Conservation (phyloP, 2,888 invertebrate species). For the Pterostichus madidus region DNA sequence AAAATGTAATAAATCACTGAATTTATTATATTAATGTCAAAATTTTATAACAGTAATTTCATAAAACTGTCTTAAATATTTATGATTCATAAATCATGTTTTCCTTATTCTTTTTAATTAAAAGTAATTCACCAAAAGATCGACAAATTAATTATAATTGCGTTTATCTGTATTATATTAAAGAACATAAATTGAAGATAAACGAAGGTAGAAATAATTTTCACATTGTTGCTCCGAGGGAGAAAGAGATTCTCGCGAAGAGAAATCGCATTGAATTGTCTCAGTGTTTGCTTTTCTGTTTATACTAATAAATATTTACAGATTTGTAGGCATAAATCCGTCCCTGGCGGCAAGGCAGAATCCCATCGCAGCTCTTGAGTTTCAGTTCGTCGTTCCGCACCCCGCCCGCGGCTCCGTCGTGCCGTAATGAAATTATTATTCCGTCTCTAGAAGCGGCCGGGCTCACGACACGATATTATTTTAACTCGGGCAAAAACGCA, state of each 20-base stretch:
- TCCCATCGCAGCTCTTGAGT: constrained; percentile 64
- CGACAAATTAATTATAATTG: constrained; percentile 27
- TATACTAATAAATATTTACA: constrained; percentile 66
- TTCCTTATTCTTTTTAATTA: constrained; percentile 3
- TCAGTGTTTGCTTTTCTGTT: constrained; percentile 47
- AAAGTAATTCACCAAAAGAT: not conserved
- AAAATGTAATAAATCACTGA: constrained; percentile 8
- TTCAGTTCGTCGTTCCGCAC: constrained; percentile 34
- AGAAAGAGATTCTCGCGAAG: constrained; percentile 20
- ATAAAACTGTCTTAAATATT: not conserved
- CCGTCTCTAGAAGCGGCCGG: constrained; percentile 56
- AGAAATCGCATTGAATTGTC: constrained; percentile 48
- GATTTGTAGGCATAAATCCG: constrained; percentile 53
- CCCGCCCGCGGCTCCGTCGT: constrained; percentile 47
- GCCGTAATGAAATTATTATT: constrained; percentile 68
- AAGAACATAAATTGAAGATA: constrained; percentile 17
- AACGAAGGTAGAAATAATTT: constrained; percentile 27
- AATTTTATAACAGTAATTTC: not conserved
- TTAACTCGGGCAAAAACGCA: constrained; percentile 68
- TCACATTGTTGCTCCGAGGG: constrained; percentile 31
- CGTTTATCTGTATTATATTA: not conserved
- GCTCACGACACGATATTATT: constrained; percentile 67
- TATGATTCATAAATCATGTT: not conserved
- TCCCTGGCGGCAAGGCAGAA: constrained; percentile 52
- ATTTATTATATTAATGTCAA: not conserved